Evolutionary conservation across 1,140 invertebrate species (phyloP), one percentile per base, ranked within the genome.

Genomic region (Heterodera schachtii): DNA sequence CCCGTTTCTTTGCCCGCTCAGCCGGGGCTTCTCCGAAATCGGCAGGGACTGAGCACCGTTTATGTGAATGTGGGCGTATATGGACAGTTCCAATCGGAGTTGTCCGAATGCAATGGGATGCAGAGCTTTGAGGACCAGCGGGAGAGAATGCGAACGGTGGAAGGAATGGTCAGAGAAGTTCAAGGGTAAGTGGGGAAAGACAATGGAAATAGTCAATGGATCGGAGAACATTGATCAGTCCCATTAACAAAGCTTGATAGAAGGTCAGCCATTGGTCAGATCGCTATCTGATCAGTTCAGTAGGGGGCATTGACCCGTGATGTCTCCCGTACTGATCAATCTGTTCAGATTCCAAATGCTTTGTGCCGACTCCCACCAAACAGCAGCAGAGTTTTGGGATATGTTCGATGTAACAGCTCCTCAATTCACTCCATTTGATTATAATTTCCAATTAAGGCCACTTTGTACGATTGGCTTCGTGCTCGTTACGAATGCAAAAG

Each of bases 321-420:
- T 52, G 31, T 31, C 31, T 31, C 0, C 31, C 49, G 11, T 52
- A 52, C 6, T 52, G 49, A 60, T 16, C 16, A 9, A 47, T 19
- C 43, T n/a, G 86, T 86, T 75, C 77, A 93, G 93, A 21, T 94
- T 94, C 90, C 94, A 95, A 91, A 95, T 95, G 94, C 90, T 95
- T 73, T 95, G 95, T 90, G 94, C 94, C 0, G 94, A 95, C 86
- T 94, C 94, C 0, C 95, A 93, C 88, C 93, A 94, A 81, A 94
- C 93, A 0, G 90, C 90, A 52, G 92, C 93, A 47, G 94, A 95
- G 90, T 95, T 95, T 88, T 90, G 93, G n/a, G 84, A 92, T 75
- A 95, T 95, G 94, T 95, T 95, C 91, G 93, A 95, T 88, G 94
- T 67, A 70, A 60, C 31, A 31, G 31, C 31, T 31, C 31, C 31